Evolutionary conservation across 2,888 invertebrate species (phyloP).

Genomic region (Xestia ashworthii): DNA sequence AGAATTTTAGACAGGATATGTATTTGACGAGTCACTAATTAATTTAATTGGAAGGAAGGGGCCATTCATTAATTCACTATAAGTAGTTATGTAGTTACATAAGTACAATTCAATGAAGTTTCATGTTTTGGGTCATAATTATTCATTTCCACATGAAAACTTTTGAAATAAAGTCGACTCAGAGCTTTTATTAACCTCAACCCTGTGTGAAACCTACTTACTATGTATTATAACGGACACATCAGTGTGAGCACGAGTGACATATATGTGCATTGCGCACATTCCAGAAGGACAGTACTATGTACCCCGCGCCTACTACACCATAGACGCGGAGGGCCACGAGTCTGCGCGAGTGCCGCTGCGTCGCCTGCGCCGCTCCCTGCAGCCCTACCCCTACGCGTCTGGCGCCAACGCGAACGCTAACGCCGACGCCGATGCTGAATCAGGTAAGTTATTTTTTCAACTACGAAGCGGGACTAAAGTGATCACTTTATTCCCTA

Average conservation of each 20-base stretch:
- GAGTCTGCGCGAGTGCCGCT: slow-evolving; percentile 87
- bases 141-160: not conserved
- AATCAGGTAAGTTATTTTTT: slow-evolving; percentile 72
- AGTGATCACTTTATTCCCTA: no score
- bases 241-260: slow-evolving; percentile 59
- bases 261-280: slow-evolving; percentile 64
- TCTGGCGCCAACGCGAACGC: slow-evolving; percentile 68
- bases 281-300: slow-evolving; percentile 90
- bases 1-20: slow-evolving; percentile 1
- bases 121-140: not conserved
- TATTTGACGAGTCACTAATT: not conserved
- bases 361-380: slow-evolving; percentile 83
- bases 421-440: slow-evolving; percentile 59
- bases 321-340: slow-evolving; percentile 90
- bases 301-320: slow-evolving; percentile 91
- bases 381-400: slow-evolving; percentile 75
- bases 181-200: not conserved
- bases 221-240: slow-evolving; percentile 37
- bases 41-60: not conserved
- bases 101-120: not conserved
- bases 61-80: not conserved
- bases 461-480: no score
- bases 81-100: not conserved
- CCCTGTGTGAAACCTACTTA: not conserved
- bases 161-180: not conserved